Conservation (phyloP, 2,888 invertebrate species). For the Drosophila algonquin region DNA sequence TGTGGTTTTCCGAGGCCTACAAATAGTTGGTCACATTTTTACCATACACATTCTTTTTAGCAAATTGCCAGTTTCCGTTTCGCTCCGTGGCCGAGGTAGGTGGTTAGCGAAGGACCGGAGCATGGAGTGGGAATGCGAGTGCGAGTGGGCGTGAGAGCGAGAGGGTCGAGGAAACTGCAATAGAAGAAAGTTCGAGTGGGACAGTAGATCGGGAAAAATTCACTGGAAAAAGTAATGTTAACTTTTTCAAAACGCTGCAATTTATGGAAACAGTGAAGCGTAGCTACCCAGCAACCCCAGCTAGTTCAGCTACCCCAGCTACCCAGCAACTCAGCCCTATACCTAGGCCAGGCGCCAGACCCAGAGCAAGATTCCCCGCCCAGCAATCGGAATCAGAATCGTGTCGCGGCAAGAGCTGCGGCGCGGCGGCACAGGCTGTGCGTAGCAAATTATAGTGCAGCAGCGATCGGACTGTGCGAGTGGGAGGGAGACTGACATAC, state of each 20-base stretch:
- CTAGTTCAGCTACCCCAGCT: no score
- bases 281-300: slow-evolving; percentile 34
- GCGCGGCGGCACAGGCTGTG: slow-evolving; percentile 28
- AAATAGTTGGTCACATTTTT: background rate
- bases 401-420: slow-evolving; percentile 2
- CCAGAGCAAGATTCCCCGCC: slow-evolving; percentile 15
- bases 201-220: slow-evolving; percentile 51
- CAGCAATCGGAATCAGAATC: slow-evolving; percentile 29
- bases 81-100: slow-evolving; percentile 54
- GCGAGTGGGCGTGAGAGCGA: slow-evolving; percentile 1
- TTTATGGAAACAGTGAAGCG: slow-evolving; percentile 74
- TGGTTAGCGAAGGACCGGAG: slow-evolving; percentile 52
- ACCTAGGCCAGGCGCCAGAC: background rate
- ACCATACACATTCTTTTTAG: slow-evolving; percentile 44
- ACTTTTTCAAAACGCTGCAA: slow-evolving; percentile 66
- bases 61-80: slow-evolving; percentile 77
- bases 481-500: slow-evolving; percentile 2
- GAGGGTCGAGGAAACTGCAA: slow-evolving; percentile 9
- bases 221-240: slow-evolving; percentile 60
- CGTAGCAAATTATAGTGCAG: slow-evolving; percentile 36
- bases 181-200: background rate
- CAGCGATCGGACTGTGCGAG: background rate
- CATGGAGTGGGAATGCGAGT: slow-evolving; percentile 26
- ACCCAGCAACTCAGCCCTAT: no score
- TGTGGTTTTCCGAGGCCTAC: slow-evolving; percentile 1